Evolutionary conservation across 2,888 invertebrate genomes (phyloP).

Genomic region (Mactromeris polynyma): DNA sequence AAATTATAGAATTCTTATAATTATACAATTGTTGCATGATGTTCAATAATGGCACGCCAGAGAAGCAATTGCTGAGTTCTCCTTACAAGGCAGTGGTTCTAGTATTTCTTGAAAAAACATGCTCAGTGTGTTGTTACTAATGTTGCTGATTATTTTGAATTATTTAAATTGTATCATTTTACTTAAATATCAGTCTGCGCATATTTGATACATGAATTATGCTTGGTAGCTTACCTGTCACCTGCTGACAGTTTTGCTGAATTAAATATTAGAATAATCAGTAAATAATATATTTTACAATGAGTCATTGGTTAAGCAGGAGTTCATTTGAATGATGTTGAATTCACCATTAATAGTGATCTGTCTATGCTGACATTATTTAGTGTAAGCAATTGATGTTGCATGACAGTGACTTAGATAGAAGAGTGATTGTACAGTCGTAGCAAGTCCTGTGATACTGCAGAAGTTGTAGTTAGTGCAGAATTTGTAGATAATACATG

Average conservation of each 20-base stretch:
- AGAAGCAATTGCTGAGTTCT: no score
- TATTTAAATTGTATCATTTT: background rate
- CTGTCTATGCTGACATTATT: background rate
- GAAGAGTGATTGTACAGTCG: no score
- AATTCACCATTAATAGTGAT: background rate
- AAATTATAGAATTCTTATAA: no score
- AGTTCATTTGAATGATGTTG: background rate
- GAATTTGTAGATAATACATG: no score
- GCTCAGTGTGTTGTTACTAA: background rate
- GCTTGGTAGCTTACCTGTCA: background rate
- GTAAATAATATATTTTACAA: background rate
- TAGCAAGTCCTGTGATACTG: no score
- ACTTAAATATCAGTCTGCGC: background rate
- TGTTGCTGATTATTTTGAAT: background rate
- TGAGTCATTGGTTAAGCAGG: background rate
- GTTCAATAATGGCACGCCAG: no score
- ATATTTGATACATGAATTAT: background rate
- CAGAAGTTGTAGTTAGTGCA: no score
- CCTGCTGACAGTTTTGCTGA: background rate
- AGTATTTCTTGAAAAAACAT: background rate
- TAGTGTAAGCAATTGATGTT: background rate
- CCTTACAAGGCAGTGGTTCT: no score
- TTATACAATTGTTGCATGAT: no score
- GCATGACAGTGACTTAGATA: background rate
- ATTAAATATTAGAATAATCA: background rate